phyloP scores from a whole-genome alignment of 1,140 invertebrate genomes.

The Lepidurus packardi region DNA sequence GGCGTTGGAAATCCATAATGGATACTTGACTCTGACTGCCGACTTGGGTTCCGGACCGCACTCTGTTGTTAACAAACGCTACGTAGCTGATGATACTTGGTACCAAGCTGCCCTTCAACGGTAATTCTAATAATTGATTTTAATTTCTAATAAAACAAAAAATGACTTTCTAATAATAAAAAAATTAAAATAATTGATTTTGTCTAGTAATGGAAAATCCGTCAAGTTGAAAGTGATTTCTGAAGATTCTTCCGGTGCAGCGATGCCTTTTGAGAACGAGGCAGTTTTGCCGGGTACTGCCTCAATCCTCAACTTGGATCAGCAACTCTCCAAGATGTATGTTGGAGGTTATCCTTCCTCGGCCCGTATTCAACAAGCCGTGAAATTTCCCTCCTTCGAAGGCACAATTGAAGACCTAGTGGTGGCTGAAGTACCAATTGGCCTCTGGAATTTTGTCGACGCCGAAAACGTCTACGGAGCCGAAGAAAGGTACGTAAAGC shows the following conservation, averaged over 20 bases:
- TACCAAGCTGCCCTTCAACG: conserved; percentile 82
- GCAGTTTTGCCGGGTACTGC: conserved; percentile 58
- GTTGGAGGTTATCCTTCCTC: conserved; percentile 74
- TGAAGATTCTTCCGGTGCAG: conserved; percentile 57
- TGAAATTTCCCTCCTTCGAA: conserved; percentile 68
- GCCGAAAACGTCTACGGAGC: conserved; percentile 68
- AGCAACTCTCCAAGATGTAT: conserved; percentile 76
- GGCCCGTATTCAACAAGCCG: conserved; percentile 49
- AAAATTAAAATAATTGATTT: conserved; percentile 33
- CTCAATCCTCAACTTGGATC: conserved; percentile 80
- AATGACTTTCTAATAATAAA: conserved; percentile 39
- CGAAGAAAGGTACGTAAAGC: conserved; percentile 55
- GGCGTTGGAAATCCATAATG: conserved; percentile 81
- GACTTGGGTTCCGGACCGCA: conserved; percentile 81
- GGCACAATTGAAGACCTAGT: conserved; percentile 85
- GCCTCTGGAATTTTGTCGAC: conserved; percentile 89
- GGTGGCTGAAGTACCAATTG: conserved; percentile 80
- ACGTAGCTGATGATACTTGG: conserved; percentile 78
- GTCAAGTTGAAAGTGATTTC: conserved; percentile 74
- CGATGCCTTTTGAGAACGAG: conserved; percentile 52
- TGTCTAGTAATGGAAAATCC: conserved; percentile 67
- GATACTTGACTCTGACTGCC: conserved; percentile 75
- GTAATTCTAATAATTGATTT: conserved; percentile 47
- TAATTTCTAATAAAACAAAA: conserved; percentile 30
- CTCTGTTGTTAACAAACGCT: conserved; percentile 64